Percentiles rank a stretch among this genome's conserved stretches.
These are phyloP conservation scores for Neoascia interrupta DNA, from an alignment of 2,888 invertebrate genomes.

Conservation along the genomic window DNA sequence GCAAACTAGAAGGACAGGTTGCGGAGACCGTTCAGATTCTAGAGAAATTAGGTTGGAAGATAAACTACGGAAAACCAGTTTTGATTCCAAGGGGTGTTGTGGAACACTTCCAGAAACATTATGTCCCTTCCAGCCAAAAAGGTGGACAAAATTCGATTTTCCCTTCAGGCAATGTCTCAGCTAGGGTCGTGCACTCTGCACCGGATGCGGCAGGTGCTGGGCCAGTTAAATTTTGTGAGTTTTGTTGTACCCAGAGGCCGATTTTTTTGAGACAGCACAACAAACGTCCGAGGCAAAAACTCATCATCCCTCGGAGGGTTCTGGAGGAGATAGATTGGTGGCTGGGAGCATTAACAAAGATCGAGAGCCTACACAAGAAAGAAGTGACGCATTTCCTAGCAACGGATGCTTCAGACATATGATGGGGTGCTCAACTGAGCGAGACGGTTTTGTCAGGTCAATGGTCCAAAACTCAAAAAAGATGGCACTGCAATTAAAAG, in stretches of 20 bases:
- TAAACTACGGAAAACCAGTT: constrained; percentile 16
- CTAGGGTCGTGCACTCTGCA: constrained; percentile 27
- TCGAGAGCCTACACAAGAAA: not conserved
- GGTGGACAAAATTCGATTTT: too few species aligned
- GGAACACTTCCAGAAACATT: too few species aligned
- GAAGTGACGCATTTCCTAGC: constrained; percentile 4
- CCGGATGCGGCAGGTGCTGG: constrained; percentile 31
- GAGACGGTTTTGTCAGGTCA: constrained; percentile 1
- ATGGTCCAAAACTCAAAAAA: constrained; percentile 10
- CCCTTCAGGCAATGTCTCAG: too few species aligned
- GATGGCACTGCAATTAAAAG: constrained; percentile 14
- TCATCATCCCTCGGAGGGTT: too few species aligned
- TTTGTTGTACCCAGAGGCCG: too few species aligned
- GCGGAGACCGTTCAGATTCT: constrained; percentile 23
- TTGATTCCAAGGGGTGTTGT: constrained; percentile 6
- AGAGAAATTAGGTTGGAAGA: constrained; percentile 7
- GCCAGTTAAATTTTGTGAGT: too few species aligned
- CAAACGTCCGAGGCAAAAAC: constrained; percentile 15
- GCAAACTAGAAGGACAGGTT: constrained; percentile 19
- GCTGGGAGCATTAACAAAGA: constrained; percentile 11
- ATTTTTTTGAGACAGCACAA: constrained; percentile 19
- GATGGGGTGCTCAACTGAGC: not conserved
- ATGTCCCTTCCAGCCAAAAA: constrained; percentile 23
- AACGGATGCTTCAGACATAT: constrained; percentile 24
- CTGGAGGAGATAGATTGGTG: constrained; percentile 9